Percentiles rank a stretch among this genome's conserved stretches.
Conservation (phyloP, 2,113 vertebrate species). For the Eptesicus fuscus region DNA sequence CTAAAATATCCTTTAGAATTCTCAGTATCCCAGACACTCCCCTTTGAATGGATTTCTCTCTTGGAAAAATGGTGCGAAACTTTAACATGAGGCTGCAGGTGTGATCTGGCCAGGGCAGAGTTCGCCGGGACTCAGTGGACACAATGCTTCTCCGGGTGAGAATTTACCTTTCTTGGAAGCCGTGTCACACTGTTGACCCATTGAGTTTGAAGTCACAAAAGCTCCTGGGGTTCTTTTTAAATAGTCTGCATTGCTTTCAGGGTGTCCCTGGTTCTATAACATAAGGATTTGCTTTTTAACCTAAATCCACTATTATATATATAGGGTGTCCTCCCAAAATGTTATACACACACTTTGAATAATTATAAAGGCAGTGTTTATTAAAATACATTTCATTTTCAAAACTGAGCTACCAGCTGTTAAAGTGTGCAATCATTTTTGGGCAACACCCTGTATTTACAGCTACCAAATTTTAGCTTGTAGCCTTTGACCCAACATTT, state of each 20-base stretch:
- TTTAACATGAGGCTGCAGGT: not conserved
- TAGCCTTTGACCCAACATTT: not conserved
- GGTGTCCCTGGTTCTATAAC: not conserved
- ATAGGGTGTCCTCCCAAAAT: not conserved
- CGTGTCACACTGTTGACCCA: not conserved
- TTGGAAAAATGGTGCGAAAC: not conserved
- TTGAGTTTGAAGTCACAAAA: not conserved
- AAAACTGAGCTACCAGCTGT: no score
- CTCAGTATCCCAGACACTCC: not conserved
- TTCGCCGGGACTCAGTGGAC: not conserved
- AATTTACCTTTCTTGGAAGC: not conserved
- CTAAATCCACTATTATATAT: not conserved
- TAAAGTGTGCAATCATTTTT: no score
- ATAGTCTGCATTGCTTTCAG: conserved; percentile 2
- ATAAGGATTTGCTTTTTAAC: not conserved
- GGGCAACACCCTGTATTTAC: not conserved
- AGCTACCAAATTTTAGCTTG: not conserved
- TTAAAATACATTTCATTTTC: no score
- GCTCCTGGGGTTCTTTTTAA: not conserved
- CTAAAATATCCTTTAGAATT: not conserved
- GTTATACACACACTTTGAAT: no score
- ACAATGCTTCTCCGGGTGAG: not conserved
- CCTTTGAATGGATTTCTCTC: not conserved
- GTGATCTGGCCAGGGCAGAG: not conserved
- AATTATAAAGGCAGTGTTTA: no score